Evolutionary conservation across 2,888 invertebrate species (phyloP).

Genomic region (Tholera decimalis): DNA sequence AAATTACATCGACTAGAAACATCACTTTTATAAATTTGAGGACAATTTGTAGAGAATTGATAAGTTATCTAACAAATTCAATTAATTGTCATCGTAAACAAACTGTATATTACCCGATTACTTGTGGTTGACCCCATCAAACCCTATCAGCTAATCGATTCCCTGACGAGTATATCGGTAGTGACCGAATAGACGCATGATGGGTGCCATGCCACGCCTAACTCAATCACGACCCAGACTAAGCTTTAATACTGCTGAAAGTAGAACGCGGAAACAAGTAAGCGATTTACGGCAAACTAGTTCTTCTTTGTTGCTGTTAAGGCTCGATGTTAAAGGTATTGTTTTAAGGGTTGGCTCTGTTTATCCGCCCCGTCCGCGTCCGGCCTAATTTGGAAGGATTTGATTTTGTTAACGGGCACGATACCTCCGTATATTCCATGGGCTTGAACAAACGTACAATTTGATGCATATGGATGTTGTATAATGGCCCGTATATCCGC

Average conservation of each 20-base stretch:
- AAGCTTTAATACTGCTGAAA: conserved; percentile 85
- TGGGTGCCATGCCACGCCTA: conserved; percentile 85
- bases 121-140: conserved; percentile 65
- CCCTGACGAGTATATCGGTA: conserved; percentile 73
- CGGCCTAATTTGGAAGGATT: conserved; percentile 75
- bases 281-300: conserved; percentile 69
- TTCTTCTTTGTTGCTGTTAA: conserved; percentile 65
- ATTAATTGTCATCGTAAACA: conserved; percentile 22
- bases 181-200: conserved; percentile 79
- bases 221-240: conserved; percentile 82
- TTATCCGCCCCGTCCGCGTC: conserved; percentile 72
- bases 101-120: conserved; percentile 57
- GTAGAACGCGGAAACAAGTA: conserved; percentile 80
- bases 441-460: conserved; percentile 38
- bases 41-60: not conserved
- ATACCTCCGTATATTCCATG: conserved; percentile 50
- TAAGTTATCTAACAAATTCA: conserved; percentile 26
- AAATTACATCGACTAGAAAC: conserved; percentile 27
- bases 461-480: conserved; percentile 42
- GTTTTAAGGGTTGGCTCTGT: conserved; percentile 76
- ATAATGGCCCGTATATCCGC: conserved; percentile 53
- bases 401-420: conserved; percentile 70
- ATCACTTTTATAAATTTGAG: conserved; percentile 4
- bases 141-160: conserved; percentile 74
- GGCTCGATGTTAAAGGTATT: conserved; percentile 63